Percentiles rank a stretch among this genome's conserved stretches.
Conservation (phyloP, 2,113 vertebrate species). For the Epinephelus fuscoguttatus region DNA sequence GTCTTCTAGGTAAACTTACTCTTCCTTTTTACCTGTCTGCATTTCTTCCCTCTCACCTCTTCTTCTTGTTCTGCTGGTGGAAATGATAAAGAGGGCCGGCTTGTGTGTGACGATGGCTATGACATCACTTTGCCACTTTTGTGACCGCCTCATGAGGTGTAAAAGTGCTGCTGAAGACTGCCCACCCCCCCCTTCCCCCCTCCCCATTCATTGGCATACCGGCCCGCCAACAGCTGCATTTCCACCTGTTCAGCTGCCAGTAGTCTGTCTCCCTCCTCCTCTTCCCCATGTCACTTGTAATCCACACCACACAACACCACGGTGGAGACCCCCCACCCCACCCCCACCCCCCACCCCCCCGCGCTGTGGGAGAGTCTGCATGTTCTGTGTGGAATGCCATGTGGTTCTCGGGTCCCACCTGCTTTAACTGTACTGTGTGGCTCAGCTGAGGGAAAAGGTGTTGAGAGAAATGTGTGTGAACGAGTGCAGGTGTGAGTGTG, state of each 20-base stretch:
- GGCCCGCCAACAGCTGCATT: conserved; percentile 64
- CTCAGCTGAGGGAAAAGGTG: conserved; percentile 31
- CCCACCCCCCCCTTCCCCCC: conserved; percentile 16
- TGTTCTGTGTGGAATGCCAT: conserved; percentile 78
- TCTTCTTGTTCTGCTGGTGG: conserved; percentile 44
- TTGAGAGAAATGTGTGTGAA: conserved; percentile 32
- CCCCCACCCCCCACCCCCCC: neutral
- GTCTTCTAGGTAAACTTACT: conserved; percentile 10
- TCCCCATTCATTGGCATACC: conserved; percentile 48
- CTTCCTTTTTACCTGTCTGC: conserved; percentile 19
- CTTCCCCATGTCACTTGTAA: conserved; percentile 43
- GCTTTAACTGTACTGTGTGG: conserved; percentile 69
- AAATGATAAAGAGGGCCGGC: conserved; percentile 27
- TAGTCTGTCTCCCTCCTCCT: conserved; percentile 55
- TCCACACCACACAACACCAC: conserved; percentile 56
- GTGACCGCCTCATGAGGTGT: conserved; percentile 56
- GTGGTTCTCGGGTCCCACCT: conserved; percentile 61
- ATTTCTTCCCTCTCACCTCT: conserved; percentile 1
- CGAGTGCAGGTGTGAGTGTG: conserved; percentile 50
- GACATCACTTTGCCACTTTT: conserved; percentile 77
- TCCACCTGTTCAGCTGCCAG: conserved; percentile 63
- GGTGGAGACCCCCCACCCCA: conserved; percentile 33
- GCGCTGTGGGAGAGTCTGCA: conserved; percentile 75
- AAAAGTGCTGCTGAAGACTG: conserved; percentile 68
- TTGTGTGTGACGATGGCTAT: conserved; percentile 48